A percentile compares a stretch with the other conserved stretches of the same genome.
Conservation (phyloP, 1,140 invertebrate species). For the Neodiprion lecontei region DNA sequence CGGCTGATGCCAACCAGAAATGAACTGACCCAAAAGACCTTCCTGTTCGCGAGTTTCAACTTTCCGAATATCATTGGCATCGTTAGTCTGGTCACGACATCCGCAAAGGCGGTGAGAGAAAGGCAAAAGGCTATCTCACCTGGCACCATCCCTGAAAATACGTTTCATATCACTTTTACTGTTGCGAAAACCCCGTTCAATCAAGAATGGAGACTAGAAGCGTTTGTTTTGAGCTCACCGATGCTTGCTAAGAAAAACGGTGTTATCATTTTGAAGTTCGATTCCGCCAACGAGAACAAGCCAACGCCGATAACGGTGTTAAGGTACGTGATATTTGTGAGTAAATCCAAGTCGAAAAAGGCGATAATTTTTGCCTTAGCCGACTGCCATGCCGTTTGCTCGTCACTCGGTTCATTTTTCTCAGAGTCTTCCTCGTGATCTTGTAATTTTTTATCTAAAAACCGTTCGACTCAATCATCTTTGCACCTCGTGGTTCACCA, state of each 20-base stretch:
- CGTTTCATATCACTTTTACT: not conserved
- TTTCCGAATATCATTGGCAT: conserved; percentile 76
- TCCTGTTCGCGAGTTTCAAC: conserved; percentile 70
- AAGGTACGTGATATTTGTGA: conserved; percentile 71
- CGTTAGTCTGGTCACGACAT: conserved; percentile 73
- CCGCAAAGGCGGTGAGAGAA: conserved; percentile 74
- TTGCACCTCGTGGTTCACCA: no score
- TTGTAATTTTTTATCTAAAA: no score
- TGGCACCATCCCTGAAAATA: conserved; percentile 55
- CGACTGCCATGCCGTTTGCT: not conserved
- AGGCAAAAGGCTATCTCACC: conserved; percentile 73
- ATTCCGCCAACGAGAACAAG: conserved; percentile 75
- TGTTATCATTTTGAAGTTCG: conserved; percentile 78
- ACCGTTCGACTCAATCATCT: no score
- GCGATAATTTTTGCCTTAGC: conserved; percentile 53
- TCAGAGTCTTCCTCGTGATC: not conserved
- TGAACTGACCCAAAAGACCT: conserved; percentile 71
- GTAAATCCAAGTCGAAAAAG: conserved; percentile 70
- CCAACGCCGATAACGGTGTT: conserved; percentile 75
- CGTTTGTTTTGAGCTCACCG: conserved; percentile 56
- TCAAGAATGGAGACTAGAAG: conserved; percentile 15
- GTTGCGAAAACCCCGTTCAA: conserved; percentile 9
- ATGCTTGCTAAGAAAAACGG: conserved; percentile 75
- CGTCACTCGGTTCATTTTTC: not conserved
- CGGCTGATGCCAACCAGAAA: conserved; percentile 72